phyloP scores from a whole-genome alignment of 35 echinoderm and acorn worm species.

The Heliocidaris erythrogramma region DNA sequence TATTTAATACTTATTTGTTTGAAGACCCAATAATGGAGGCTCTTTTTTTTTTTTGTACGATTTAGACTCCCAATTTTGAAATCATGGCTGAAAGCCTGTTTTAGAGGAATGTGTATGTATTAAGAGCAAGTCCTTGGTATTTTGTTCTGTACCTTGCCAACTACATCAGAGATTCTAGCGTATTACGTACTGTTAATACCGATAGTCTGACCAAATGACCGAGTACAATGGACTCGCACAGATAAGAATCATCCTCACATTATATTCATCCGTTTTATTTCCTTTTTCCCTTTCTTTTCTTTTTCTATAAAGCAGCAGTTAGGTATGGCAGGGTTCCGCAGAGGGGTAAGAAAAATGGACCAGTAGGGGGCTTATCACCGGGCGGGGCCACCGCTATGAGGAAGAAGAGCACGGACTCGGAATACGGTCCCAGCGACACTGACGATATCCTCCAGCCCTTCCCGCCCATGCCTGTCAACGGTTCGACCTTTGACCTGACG shows the following conservation, averaged over 20 bases:
- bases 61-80: too few relatives aligned
- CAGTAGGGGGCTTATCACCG: constrained; percentile 48
- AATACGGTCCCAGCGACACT: constrained; percentile 78
- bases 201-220: neutral
- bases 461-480: constrained; percentile 69
- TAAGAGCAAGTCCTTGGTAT: too few relatives aligned
- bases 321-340: constrained; percentile 92
- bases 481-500: constrained; percentile 65
- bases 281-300: neutral
- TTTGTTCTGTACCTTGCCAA: too few relatives aligned
- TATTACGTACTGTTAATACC: too few relatives aligned
- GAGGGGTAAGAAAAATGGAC: constrained; percentile 84
- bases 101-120: too few relatives aligned
- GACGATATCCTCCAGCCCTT: constrained; percentile 73
- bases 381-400: constrained; percentile 62
- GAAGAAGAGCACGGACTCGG: constrained; percentile 92
- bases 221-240: neutral
- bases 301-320: constrained; percentile 70
- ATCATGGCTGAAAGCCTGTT: too few relatives aligned
- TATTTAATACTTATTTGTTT: too few relatives aligned
- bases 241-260: neutral
- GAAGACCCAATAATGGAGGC: too few relatives aligned
- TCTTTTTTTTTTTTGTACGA: too few relatives aligned
- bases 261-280: neutral
- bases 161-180: too few relatives aligned